These are phyloP conservation scores for Catostylus mosaicus DNA, from an alignment of 30 jellyfish, hydroid and myxozoan species.

Conservation along the genomic window DNA sequence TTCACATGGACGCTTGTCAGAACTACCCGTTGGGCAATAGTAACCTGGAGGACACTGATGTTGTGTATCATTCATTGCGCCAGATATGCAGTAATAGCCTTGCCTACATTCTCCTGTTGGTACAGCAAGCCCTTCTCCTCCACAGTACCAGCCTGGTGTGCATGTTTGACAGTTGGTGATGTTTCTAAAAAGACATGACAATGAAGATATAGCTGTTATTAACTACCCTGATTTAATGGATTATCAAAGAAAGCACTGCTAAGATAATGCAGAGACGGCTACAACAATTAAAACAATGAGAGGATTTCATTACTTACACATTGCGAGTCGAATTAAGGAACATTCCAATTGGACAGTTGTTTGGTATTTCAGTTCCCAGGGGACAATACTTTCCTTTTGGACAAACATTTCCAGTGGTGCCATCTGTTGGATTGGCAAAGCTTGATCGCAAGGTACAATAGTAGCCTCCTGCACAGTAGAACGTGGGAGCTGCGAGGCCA, in stretches of 20 bases:
- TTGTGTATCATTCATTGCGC: conserved; percentile 77
- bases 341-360: conserved; percentile 90
- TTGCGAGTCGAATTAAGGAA: conserved; percentile 88
- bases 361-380: conserved; percentile 78
- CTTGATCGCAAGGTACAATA: conserved; percentile 82
- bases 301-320: conserved; percentile 71
- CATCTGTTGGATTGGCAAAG: conserved; percentile 89
- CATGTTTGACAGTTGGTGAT: conserved; percentile 86
- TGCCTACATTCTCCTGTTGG: conserved; percentile 80
- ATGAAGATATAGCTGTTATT: no score
- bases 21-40: conserved; percentile 78
- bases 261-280: neutral
- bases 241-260: no score
- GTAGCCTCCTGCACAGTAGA: conserved; percentile 89
- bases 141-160: conserved; percentile 95
- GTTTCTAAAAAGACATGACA: conserved; percentile 52
- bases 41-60: conserved; percentile 82
- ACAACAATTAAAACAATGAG: no score
- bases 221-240: no score
- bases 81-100: conserved; percentile 88
- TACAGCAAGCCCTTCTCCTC: conserved; percentile 70
- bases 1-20: conserved; percentile 74
- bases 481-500: conserved; percentile 82
- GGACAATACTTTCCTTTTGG: conserved; percentile 94
- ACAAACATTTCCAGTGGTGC: conserved; percentile 87